Percentiles rank a stretch among this genome's conserved stretches.
phyloP scores from a whole-genome alignment of 2,113 vertebrate genomes.

The Microcebus jonahi region DNA sequence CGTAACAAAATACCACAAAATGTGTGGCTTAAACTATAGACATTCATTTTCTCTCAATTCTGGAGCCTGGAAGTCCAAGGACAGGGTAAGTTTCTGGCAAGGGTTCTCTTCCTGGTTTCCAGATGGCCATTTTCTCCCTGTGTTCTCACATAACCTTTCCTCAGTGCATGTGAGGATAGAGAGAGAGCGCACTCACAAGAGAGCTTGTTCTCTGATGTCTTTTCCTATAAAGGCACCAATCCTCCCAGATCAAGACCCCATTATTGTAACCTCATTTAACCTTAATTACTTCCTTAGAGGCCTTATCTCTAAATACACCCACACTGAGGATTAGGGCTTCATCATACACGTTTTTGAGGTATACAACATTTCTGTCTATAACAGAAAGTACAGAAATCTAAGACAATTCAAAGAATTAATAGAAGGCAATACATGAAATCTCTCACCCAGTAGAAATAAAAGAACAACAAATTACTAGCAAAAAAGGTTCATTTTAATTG shows the following conservation, averaged over 20 bases:
- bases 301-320: not conserved
- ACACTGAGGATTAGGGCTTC: not conserved
- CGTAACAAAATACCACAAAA: not conserved
- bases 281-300: not conserved
- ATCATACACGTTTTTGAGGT: not conserved
- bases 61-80: not conserved
- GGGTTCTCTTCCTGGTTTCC: not conserved
- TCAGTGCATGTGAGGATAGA: not conserved
- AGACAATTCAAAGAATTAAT: not conserved
- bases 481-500: conserved; percentile 29
- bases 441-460: not conserved
- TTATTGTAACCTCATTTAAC: not conserved
- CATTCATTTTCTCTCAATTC: not conserved
- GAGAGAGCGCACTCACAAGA: too few species aligned
- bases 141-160: not conserved
- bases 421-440: not conserved
- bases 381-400: not conserved
- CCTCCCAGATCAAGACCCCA: not conserved
- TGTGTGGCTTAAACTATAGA: not conserved
- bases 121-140: not conserved
- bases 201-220: not conserved
- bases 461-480: not conserved
- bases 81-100: not conserved
- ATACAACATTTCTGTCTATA: not conserved
- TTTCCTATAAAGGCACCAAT: not conserved